Evolutionary conservation across 2,888 invertebrate genomes (phyloP).

Genomic region (Volucella bombylans): DNA sequence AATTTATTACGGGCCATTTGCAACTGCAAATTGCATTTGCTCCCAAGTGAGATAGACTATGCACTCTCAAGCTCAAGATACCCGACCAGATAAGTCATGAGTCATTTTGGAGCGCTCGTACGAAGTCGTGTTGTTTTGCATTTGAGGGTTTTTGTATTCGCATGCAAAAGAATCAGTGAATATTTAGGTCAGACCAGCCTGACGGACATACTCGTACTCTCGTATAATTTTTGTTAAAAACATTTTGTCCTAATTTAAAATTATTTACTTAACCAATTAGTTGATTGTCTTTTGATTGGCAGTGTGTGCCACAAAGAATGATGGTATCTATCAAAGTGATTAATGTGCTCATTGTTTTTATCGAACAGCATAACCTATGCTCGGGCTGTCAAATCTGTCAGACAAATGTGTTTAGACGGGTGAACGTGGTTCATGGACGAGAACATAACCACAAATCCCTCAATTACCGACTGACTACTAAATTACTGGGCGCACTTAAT

Average conservation of each 20-base stretch:
- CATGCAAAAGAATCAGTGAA: slow-evolving; percentile 8
- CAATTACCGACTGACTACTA: slow-evolving; percentile 34
- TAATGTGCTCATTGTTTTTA: slow-evolving; percentile 44
- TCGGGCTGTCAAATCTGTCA: slow-evolving; percentile 49
- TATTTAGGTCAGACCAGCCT: slow-evolving; percentile 44
- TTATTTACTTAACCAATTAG: slow-evolving; percentile 35
- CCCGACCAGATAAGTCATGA: slow-evolving; percentile 45
- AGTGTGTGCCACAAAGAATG: neutral
- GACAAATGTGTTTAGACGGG: slow-evolving; percentile 14
- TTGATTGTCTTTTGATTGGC: slow-evolving; percentile 4
- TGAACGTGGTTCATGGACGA: slow-evolving; percentile 39
- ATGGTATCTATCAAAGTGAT: slow-evolving; percentile 62
- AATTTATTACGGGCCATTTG: slow-evolving; percentile 70
- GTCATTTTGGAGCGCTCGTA: slow-evolving; percentile 37
- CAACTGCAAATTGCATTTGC: slow-evolving; percentile 70
- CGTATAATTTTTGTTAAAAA: too few relatives aligned
- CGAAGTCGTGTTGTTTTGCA: neutral
- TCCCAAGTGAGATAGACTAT: slow-evolving; percentile 45
- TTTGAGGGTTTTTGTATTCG: neutral
- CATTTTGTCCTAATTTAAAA: neutral
- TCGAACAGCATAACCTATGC: slow-evolving; percentile 26
- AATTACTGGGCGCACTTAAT: slow-evolving; percentile 37
- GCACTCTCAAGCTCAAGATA: slow-evolving; percentile 38
- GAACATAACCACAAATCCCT: slow-evolving; percentile 29
- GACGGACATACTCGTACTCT: neutral